Evolutionary conservation across 2,888 invertebrate species (phyloP).

Genomic region (Acleris literana): DNA sequence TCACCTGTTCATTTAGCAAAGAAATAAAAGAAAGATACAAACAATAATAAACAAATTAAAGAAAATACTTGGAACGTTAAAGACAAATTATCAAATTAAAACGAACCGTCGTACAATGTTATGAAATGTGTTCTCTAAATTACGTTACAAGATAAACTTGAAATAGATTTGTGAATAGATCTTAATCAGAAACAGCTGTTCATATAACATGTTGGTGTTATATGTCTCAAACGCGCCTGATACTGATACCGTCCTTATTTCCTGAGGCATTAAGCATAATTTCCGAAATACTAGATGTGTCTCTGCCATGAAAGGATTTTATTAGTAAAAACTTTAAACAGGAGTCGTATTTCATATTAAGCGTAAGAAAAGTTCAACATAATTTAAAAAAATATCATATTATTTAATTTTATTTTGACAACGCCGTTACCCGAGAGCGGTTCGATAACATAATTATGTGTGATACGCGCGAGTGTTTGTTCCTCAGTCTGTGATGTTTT

Average conservation of each 20-base stretch:
- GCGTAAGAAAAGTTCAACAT: too few relatives aligned
- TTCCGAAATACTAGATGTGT: neutral
- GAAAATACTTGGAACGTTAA: neutral
- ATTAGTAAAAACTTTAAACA: conserved; percentile 10
- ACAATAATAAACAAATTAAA: neutral
- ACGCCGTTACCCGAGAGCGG: too few relatives aligned
- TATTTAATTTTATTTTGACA: too few relatives aligned
- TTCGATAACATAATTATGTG: too few relatives aligned
- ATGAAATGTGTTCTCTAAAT: conserved; percentile 28
- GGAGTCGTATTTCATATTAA: neutral
- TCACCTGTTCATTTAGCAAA: too few relatives aligned
- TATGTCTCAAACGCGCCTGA: neutral
- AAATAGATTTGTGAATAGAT: conserved; percentile 52
- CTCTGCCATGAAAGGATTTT: neutral
- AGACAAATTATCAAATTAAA: conserved; percentile 3
- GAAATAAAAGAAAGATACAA: too few relatives aligned
- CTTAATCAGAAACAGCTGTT: conserved; percentile 49
- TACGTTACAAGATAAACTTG: conserved; percentile 39
- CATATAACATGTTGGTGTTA: conserved; percentile 12
- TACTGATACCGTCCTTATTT: neutral
- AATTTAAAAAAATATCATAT: too few relatives aligned
- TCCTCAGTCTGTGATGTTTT: too few relatives aligned
- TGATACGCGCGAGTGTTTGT: too few relatives aligned
- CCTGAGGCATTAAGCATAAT: neutral
- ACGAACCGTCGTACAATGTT: conserved; percentile 14